A percentile compares a stretch with the other conserved stretches of the same genome.
Conservation (phyloP, 2,888 invertebrate species). For the Cyclophora punctaria region DNA sequence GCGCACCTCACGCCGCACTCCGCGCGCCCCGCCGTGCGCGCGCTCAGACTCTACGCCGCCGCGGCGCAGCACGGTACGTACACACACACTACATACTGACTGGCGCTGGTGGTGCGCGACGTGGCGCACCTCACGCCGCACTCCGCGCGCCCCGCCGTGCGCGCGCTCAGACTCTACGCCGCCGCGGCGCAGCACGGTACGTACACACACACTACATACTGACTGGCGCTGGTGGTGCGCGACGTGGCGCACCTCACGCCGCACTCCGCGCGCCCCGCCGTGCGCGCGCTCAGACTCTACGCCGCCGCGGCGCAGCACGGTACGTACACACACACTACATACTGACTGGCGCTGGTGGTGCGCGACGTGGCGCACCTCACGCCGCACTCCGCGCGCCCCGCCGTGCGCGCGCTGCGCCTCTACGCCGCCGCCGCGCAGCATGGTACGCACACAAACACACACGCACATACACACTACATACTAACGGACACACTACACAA, state of each 20-base stretch:
- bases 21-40: slow-evolving; percentile 92
- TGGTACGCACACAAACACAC: slow-evolving; percentile 59
- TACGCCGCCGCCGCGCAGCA: slow-evolving; percentile 93
- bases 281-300: slow-evolving; percentile 91
- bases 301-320: slow-evolving; percentile 90
- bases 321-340: slow-evolving; percentile 25
- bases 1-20: slow-evolving; percentile 98
- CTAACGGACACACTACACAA: no score
- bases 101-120: slow-evolving; percentile 95
- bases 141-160: slow-evolving; percentile 94
- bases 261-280: slow-evolving; percentile 95
- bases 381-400: slow-evolving; percentile 95
- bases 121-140: slow-evolving; percentile 98
- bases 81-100: slow-evolving; percentile 11
- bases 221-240: slow-evolving; percentile 90
- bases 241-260: slow-evolving; percentile 99
- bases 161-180: slow-evolving; percentile 92
- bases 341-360: slow-evolving; percentile 87
- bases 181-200: slow-evolving; percentile 86
- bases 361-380: slow-evolving; percentile 98
- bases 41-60: slow-evolving; percentile 93
- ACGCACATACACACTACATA: neutral
- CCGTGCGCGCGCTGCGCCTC: slow-evolving; percentile 90
- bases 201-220: slow-evolving; percentile 12
- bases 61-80: slow-evolving; percentile 83